Conservation (phyloP, 2,888 invertebrate species). For the Latheticus oryzae region DNA sequence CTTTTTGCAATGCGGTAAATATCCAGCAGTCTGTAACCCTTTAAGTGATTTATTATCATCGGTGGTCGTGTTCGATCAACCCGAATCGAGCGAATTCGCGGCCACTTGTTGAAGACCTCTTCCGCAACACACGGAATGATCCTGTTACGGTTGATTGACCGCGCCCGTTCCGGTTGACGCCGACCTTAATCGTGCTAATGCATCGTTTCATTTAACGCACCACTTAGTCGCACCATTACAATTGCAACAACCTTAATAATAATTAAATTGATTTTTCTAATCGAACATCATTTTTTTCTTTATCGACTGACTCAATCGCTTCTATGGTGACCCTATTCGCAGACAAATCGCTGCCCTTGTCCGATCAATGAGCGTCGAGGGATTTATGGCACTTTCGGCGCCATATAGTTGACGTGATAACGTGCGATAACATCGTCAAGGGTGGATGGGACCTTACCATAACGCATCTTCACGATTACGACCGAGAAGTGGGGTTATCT, state of each 20-base stretch:
- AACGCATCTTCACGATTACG: constrained; percentile 6
- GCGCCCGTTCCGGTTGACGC: constrained; percentile 31
- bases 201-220: constrained; percentile 29
- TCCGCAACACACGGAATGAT: constrained; percentile 26
- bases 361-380: constrained; percentile 23
- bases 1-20: no score
- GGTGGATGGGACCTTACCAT: constrained; percentile 16
- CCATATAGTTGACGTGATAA: constrained; percentile 31
- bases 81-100: constrained; percentile 30
- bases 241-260: constrained; percentile 20
- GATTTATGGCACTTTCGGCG: constrained; percentile 27
- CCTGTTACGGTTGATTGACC: constrained; percentile 38
- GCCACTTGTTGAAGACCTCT: constrained; percentile 39
- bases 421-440: constrained; percentile 20
- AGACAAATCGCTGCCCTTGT: constrained; percentile 25
- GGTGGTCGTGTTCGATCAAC: constrained; percentile 32
- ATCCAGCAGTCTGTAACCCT: no score
- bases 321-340: constrained; percentile 9
- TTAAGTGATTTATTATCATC: constrained; percentile 38
- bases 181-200: constrained; percentile 34
- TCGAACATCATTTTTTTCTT: not conserved
- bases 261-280: constrained; percentile 21
- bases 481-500: constrained; percentile 10
- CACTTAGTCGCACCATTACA: constrained; percentile 21
- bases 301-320: constrained; percentile 17